Conservation (phyloP, 2,888 invertebrate genomes). For the Psylliodes chrysocephalus region DNA sequence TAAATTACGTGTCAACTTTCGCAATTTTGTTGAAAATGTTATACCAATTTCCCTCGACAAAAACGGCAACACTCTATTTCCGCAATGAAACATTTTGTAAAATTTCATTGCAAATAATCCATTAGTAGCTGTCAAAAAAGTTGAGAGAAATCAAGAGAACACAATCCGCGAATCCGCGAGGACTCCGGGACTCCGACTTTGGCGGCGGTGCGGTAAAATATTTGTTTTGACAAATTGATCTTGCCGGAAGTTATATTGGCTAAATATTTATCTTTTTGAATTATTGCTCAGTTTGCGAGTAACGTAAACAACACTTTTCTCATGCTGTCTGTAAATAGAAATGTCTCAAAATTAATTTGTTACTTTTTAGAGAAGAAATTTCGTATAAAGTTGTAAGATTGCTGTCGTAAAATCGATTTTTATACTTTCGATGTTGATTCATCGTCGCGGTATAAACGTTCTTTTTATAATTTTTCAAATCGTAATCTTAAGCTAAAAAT, state of each 20-base stretch:
- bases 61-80: too few relatives aligned
- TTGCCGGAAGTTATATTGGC: conserved; percentile 15
- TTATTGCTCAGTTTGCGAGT: conserved; percentile 4
- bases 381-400: too few relatives aligned
- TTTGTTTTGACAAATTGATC: conserved; percentile 26
- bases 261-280: conserved; percentile 24
- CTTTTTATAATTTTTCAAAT: too few relatives aligned
- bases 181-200: background rate
- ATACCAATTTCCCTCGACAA: too few relatives aligned
- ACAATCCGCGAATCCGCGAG: too few relatives aligned
- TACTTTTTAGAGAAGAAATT: background rate
- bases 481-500: too few relatives aligned
- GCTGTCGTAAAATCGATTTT: too few relatives aligned
- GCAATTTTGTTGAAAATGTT: too few relatives aligned
- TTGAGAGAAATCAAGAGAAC: conserved; percentile 32
- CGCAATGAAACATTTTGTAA: conserved; percentile 3
- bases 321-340: background rate
- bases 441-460: too few relatives aligned
- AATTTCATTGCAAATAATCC: conserved; percentile 32
- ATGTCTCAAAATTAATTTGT: conserved; percentile 2
- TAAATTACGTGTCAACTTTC: too few relatives aligned
- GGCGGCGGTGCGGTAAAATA: conserved; percentile 9
- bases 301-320: conserved; percentile 17
- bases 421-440: too few relatives aligned
- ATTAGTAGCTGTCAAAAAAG: conserved; percentile 32